Base-by-base conservation (phyloP, 2,113 vertebrate species). In the Elgaria multicarinata region DNA sequence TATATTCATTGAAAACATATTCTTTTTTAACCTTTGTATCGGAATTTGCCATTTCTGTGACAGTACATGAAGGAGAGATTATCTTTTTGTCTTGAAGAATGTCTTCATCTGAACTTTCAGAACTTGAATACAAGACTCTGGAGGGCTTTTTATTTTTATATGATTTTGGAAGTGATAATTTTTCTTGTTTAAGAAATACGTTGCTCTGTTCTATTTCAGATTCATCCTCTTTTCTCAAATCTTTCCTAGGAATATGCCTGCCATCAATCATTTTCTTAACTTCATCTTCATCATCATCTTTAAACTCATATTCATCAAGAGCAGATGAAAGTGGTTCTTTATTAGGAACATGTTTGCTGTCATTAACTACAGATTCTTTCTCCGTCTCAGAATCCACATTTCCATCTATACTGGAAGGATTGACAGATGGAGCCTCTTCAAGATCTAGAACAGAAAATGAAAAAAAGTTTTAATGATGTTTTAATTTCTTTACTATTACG, bases 261-360 rank as follows among this genome's bases (percentile, higher is more conserved):
- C 98, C 98, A 53, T 99, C 98, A 0, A 99, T 95, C 92, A 98
- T 98, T 96, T 98, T 99, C 94, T 97, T 98, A 46, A 99, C 94
- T 95, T 99, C 98, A 85, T 98, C 95, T 33, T 97, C 97, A 50
- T 98, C 97, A 71, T 98, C 98, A 50, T 99, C 99, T 96, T 99
- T 99, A 96, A 99, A 99, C 91, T 99, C 99, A 28, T 99, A 99
- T 88, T 99, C 99, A 94, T 99, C 99, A 93, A 99, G 95, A 79
- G 98, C 98, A 53, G 98, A 98, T 77, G 98, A 97, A 85, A 97
- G 95, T 46, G 97, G 91, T 80, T 94, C 97, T 91, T 99, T 99
- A 89, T 89, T 97, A 5, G 98, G 91, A 89, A 94, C 95, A 0
- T 97, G 97, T 95, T 99, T 99, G 92, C 95, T 97, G 18, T 98